Evolutionary conservation across 2,888 invertebrate species (phyloP), one percentile per base, ranked within the genome.

Genomic region (Dasypogon diadema): DNA sequence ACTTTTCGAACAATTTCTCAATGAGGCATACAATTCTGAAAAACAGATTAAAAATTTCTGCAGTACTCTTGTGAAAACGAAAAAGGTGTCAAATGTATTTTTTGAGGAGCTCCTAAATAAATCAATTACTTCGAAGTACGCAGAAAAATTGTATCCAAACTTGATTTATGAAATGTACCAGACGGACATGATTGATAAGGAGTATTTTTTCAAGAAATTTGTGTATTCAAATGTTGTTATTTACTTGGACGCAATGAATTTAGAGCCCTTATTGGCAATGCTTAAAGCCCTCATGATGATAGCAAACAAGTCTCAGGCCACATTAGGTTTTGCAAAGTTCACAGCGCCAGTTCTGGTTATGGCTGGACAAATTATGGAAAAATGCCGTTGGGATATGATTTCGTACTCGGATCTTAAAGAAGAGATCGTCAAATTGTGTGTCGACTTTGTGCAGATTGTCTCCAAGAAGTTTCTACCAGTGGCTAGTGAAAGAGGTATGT

Each of bases 341-440:
- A 82, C 82, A 26, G 81, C 83, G 16, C 83, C 83, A 0, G 80
- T 84, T 1, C 34, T 83, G 14, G 74, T 83, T 6, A 82, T 83
- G 81, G 78, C 80, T 1, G 83, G 81, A 2, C 82, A 83, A 75
- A 80, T 84, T 37, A 81, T 83, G 81, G 82, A 84, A 58, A 80
- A 82, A 73, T 81, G 80, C 12, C 80, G 84, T 6, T 84, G 84
- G 84, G 82, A 83, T 78, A 77, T 84, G 2, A 78, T 82, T 3
- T 82, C 80, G 0, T 84, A 82, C 74, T 80, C 81, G 0, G 80
- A 82, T 75, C 78, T 80, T 4, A 80, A 80, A 2, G 83, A 83
- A 75, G 80, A 80, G 75, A 79, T 84, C 72, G 79, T 83, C 0
- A 78, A 80, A 3, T 80, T 79, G 24, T 81, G 82, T 24, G 82